Base-by-base conservation (phyloP, 2,888 invertebrate species). In the Pollenia griseotomentosa region DNA sequence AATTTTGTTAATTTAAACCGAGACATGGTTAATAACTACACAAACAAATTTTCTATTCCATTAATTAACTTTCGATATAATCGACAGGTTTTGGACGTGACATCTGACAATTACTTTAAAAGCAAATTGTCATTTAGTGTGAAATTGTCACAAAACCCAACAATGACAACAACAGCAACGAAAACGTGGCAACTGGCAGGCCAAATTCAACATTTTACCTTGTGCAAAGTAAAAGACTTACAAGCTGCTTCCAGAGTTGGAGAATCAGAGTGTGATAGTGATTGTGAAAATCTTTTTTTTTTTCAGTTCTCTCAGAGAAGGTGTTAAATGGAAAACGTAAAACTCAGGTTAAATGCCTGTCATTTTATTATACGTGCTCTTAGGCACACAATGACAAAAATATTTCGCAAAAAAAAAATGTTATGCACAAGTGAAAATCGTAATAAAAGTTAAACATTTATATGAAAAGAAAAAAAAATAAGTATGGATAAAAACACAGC, bases 291-390 rank as follows among this genome's bases (percentile, higher is more conserved):
- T 48, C 55, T 23, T 23, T 23, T 33, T 33, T 33, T 4, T 33
- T 33, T 33, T 33, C 1, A 33, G 5, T 33, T 33, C 9, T 33
- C 9, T 14, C 55, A 12, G 23, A 53, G 3, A 57, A 55, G 4
- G 51, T 61, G 66, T 55, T 46, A 66, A 79, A 68, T 19, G 33
- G 8, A 66, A 66, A 66, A 59, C 19, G 59, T 61, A 73, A 66
- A 73, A 51, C 44, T 40, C 11, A 74, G 19, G 51, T 79, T 79
- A 74, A 79, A 68, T 61, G 53, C 46, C 61, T 74, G 79, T 74
- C 79, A 84, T 73, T 79, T 66, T 53, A 51, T 55, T 53, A 57
- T 65, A 78, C 65, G 73, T 78, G 73, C 19, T 51, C 48, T 71
- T 57, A 48, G 71, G 23, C 40, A 48, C 7, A 53, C 6, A 66